A percentile compares a stretch with the other conserved stretches of the same genome.
phyloP scores from a whole-genome alignment of 2,797 vertebrate genomes.

The Etheostoma perlongum region DNA sequence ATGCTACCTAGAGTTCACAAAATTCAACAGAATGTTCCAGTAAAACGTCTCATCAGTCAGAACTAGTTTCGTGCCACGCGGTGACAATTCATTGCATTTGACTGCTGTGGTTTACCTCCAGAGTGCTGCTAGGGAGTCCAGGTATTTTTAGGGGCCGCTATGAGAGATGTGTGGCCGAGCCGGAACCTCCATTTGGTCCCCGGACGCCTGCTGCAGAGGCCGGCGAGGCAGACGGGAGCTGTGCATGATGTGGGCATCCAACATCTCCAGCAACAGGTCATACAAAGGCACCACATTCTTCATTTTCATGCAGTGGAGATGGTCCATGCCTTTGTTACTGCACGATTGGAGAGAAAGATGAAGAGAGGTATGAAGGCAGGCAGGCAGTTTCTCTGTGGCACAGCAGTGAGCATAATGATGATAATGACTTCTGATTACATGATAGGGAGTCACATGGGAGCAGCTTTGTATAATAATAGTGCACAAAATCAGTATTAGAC shows the following conservation, averaged over 20 bases:
- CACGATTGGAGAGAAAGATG: not conserved
- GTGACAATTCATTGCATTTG: conserved; percentile 4
- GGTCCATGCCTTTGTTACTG: conserved; percentile 99
- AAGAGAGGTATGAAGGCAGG: not conserved
- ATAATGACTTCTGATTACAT: not conserved
- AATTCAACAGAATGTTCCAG: conserved; percentile 12
- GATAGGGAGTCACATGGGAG: not conserved
- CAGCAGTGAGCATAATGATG: not conserved
- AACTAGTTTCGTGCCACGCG: conserved; percentile 17
- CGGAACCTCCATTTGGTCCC: conserved; percentile 25
- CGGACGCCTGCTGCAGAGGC: conserved; percentile 40
- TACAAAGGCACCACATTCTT: conserved; percentile 97
- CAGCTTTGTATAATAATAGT: not conserved
- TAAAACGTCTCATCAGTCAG: conserved; percentile 32
- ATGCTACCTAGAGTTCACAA: conserved; percentile 21
- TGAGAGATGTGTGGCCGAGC: conserved; percentile 19
- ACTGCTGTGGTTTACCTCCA: conserved; percentile 41
- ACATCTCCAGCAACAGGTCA: conserved; percentile 96
- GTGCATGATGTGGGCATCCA: conserved; percentile 94
- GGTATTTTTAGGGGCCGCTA: conserved; percentile 43
- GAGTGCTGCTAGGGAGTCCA: conserved; percentile 56
- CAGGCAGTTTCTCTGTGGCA: not conserved
- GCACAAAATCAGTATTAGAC: not conserved
- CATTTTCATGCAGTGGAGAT: conserved; percentile 98
- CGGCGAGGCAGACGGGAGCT: conserved; percentile 84